phyloP scores from a whole-genome alignment of 2,113 vertebrate species.

The Progne subis region DNA sequence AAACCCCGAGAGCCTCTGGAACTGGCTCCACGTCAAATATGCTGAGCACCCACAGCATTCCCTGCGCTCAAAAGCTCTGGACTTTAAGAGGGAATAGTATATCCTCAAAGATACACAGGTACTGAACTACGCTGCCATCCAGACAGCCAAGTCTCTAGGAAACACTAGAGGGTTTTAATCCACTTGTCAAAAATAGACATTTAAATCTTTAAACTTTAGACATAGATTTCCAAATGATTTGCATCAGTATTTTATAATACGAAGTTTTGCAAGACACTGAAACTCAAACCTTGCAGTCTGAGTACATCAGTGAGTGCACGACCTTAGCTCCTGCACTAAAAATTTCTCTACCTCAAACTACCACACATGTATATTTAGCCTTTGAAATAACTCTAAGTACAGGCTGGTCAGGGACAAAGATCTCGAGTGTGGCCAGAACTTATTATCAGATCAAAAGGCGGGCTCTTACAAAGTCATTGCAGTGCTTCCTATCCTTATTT shows the following conservation, averaged over 20 bases:
- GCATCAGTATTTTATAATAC: neutral
- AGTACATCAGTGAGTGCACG: fast-evolving
- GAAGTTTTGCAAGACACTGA: neutral
- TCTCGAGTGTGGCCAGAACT: neutral
- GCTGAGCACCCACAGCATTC: neutral
- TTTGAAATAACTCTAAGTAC: neutral
- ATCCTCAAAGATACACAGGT: neutral
- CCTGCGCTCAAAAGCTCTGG: neutral
- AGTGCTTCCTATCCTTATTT: constrained; percentile 15
- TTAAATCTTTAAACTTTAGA: neutral
- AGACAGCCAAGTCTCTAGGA: neutral
- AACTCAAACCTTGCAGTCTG: neutral
- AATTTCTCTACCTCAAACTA: neutral
- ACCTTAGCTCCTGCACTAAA: neutral
- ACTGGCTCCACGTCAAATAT: neutral
- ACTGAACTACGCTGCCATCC: neutral
- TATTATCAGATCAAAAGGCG: neutral
- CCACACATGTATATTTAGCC: neutral
- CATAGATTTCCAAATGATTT: neutral
- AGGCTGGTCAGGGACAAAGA: neutral
- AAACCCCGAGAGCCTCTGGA: neutral
- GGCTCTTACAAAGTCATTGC: neutral
- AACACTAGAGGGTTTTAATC: neutral
- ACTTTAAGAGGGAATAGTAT: neutral
- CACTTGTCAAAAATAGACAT: neutral